Percentiles rank a stretch among this genome's conserved stretches.
Evolutionary conservation across 23 tunicate species (phyloP).

Genomic region (Halocynthia aurantium): DNA sequence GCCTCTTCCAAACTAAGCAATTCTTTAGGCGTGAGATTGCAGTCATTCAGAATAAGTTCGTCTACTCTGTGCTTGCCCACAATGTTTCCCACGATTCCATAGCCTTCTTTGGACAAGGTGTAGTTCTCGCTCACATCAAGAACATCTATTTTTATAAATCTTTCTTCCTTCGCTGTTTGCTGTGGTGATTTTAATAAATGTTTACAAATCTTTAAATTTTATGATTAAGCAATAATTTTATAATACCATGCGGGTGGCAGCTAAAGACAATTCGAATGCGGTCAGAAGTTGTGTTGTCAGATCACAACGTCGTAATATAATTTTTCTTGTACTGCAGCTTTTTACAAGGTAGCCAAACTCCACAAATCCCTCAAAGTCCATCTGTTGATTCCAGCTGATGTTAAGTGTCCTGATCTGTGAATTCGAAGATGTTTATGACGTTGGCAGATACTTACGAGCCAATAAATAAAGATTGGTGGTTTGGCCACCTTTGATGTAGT

Average conservation of each 20-base stretch:
- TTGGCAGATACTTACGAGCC: neutral
- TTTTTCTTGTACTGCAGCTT: neutral
- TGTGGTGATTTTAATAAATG: neutral
- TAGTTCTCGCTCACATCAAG: constrained; percentile 7
- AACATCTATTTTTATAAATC: neutral
- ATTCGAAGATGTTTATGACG: neutral
- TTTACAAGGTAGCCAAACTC: neutral
- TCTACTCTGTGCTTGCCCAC: neutral
- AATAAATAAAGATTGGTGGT: neutral
- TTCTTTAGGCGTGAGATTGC: neutral
- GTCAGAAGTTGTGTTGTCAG: neutral
- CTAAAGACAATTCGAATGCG: neutral
- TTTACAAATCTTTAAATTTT: neutral
- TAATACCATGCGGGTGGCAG: neutral
- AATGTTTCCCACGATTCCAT: neutral
- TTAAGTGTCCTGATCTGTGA: neutral
- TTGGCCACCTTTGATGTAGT: neutral
- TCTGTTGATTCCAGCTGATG: constrained; percentile 6
- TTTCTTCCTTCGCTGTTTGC: neutral
- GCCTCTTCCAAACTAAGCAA: neutral
- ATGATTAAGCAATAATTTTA: neutral
- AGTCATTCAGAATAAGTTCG: neutral
- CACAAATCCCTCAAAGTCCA: neutral
- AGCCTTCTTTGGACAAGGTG: neutral
- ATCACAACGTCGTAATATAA: constrained; percentile 1